These are phyloP conservation scores for Pelobates cultripes DNA, from an alignment of 2,797 vertebrate genomes.

Conservation along the genomic window DNA sequence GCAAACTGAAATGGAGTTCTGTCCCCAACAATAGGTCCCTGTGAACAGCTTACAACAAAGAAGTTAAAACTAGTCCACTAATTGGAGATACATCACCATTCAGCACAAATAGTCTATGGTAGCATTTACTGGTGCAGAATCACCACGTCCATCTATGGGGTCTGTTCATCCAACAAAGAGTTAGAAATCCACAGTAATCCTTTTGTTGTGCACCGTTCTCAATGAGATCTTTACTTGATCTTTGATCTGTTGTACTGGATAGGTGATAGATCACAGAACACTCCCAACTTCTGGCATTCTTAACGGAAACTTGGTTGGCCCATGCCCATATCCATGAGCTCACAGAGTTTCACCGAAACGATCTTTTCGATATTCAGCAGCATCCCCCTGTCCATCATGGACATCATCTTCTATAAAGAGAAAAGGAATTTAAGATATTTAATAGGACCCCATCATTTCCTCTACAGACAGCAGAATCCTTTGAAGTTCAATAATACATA, in stretches of 20 bases:
- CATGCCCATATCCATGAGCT: conserved; percentile 24
- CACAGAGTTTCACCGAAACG: conserved; percentile 88
- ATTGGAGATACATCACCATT: conserved; percentile 19
- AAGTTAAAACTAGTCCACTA: not conserved
- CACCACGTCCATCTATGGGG: not conserved
- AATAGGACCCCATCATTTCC: no score
- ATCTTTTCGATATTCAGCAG: conserved; percentile 88
- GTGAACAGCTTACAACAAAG: conserved; percentile 31
- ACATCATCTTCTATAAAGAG: conserved; percentile 89
- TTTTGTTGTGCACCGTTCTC: conserved; percentile 16
- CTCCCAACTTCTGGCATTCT: conserved; percentile 44
- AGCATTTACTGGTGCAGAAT: conserved; percentile 5
- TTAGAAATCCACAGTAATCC: not conserved
- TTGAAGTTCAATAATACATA: no score
- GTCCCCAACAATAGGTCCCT: conserved; percentile 17
- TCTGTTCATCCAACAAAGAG: conserved; percentile 9
- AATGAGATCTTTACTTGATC: not conserved
- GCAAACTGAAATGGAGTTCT: conserved; percentile 19
- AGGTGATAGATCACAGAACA: conserved; percentile 23
- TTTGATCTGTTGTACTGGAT: conserved; percentile 33
- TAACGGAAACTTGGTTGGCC: conserved; percentile 36
- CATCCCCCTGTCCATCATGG: conserved; percentile 88
- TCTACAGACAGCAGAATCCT: no score
- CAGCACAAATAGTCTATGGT: not conserved
- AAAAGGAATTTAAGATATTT: not conserved